phyloP scores from a whole-genome alignment of 1,140 invertebrate species.

The Tachypleus tridentatus region DNA sequence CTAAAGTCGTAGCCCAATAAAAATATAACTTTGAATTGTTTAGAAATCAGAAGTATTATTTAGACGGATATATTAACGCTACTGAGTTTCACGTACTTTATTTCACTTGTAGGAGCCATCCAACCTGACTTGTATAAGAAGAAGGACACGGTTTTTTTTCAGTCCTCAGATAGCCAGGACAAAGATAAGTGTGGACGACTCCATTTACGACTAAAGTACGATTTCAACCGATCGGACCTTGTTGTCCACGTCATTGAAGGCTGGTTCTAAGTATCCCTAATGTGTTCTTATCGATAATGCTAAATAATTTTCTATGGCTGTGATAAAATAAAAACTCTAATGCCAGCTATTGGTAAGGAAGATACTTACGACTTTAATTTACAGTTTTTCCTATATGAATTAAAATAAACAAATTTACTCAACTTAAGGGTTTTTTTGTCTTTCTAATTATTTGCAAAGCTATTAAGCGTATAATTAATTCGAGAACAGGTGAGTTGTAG shows the following conservation, averaged over 20 bases:
- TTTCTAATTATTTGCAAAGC: no score
- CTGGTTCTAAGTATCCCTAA: slow-evolving; percentile 25
- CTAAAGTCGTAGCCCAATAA: slow-evolving; percentile 4
- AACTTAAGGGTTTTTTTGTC: no score
- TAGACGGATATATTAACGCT: slow-evolving; percentile 6
- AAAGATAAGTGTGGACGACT: slow-evolving; percentile 49
- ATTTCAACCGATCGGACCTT: slow-evolving; percentile 75
- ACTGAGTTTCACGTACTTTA: slow-evolving; percentile 57
- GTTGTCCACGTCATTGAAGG: slow-evolving; percentile 79
- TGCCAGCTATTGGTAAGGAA: slow-evolving; percentile 9
- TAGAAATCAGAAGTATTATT: slow-evolving; percentile 70
- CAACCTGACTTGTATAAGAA: slow-evolving; percentile 65
- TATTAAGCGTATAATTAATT: no score
- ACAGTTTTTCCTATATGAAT: background rate
- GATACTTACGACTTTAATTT: background rate
- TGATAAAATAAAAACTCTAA: no score
- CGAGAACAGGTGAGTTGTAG: no score
- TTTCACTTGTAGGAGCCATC: slow-evolving; percentile 48
- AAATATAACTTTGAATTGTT: slow-evolving; percentile 45
- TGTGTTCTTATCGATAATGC: no score
- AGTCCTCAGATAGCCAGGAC: slow-evolving; percentile 33
- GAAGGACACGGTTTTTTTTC: slow-evolving; percentile 34
- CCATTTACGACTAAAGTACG: slow-evolving; percentile 70
- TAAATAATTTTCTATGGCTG: no score
- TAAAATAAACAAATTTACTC: no score